Evolutionary conservation across 2,113 vertebrate species (phyloP).

Genomic region (Oceanodroma tethys): DNA sequence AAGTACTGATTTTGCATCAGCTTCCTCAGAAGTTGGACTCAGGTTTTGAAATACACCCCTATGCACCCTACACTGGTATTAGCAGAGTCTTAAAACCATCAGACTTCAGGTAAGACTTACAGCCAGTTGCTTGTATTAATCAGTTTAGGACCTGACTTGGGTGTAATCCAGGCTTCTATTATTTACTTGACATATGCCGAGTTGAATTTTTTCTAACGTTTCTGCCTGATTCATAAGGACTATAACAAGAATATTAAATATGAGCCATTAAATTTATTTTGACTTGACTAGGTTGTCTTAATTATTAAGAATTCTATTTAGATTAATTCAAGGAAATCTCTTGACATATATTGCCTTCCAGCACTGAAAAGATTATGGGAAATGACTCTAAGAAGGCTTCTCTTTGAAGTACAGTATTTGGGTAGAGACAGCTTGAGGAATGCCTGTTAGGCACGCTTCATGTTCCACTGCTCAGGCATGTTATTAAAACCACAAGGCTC

Average conservation of each 20-base stretch:
- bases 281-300: conserved; percentile 64
- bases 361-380: conserved; percentile 32
- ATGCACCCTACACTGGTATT: not conserved
- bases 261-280: conserved; percentile 63
- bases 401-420: not conserved
- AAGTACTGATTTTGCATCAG: not conserved
- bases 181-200: conserved; percentile 10
- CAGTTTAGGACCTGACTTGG: not conserved
- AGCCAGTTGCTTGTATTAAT: not conserved
- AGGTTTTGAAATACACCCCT: not conserved
- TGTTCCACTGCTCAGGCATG: accelerated
- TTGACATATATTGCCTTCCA: conserved; percentile 58
- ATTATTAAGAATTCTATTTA: conserved; percentile 71
- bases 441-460: not conserved
- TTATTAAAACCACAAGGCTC: not conserved
- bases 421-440: not conserved
- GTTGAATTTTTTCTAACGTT: not conserved
- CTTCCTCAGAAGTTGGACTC: not conserved
- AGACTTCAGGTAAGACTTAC: not conserved
- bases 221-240: conserved; percentile 28
- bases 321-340: conserved; percentile 61
- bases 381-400: not conserved
- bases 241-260: conserved; percentile 53
- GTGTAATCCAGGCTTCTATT: not conserved
- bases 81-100: not conserved